Conservation (phyloP, 1,140 invertebrate species). For the Diabrotica virgifera region DNA sequence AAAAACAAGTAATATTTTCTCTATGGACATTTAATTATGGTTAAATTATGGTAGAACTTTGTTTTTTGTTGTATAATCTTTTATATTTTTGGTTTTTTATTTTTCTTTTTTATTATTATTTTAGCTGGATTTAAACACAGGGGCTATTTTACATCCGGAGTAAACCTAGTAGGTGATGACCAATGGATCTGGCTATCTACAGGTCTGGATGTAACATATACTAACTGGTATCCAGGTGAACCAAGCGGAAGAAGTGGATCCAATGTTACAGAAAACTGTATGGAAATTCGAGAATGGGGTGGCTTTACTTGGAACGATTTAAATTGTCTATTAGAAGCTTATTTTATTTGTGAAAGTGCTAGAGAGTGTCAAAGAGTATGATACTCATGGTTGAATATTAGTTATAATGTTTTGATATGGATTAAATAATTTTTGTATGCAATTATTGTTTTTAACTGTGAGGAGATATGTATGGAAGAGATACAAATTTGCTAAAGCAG, state of each 20-base stretch:
- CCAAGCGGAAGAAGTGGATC: background rate
- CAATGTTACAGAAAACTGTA: conserved; percentile 6
- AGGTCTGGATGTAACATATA: background rate
- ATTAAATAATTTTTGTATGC: too few species aligned
- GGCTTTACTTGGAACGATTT: conserved; percentile 6
- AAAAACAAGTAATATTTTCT: too few species aligned
- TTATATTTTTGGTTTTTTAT: too few species aligned
- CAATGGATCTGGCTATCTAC: conserved; percentile 2
- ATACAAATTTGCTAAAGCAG: too few species aligned
- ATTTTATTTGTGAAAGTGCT: background rate
- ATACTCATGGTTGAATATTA: too few species aligned
- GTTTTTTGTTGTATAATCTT: too few species aligned
- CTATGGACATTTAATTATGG: too few species aligned
- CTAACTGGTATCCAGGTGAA: conserved; percentile 7
- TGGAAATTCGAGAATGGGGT: conserved; percentile 5
- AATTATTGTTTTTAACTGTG: too few species aligned
- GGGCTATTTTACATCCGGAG: background rate
- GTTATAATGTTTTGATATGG: too few species aligned
- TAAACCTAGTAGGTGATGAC: background rate
- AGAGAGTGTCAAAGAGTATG: background rate
- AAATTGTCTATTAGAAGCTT: background rate
- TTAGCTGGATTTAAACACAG: background rate
- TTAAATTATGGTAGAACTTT: background rate
- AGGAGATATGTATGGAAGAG: too few species aligned
- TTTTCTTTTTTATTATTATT: background rate